phyloP scores from a whole-genome alignment of 1,140 invertebrate genomes.

The Drosophila varians region DNA sequence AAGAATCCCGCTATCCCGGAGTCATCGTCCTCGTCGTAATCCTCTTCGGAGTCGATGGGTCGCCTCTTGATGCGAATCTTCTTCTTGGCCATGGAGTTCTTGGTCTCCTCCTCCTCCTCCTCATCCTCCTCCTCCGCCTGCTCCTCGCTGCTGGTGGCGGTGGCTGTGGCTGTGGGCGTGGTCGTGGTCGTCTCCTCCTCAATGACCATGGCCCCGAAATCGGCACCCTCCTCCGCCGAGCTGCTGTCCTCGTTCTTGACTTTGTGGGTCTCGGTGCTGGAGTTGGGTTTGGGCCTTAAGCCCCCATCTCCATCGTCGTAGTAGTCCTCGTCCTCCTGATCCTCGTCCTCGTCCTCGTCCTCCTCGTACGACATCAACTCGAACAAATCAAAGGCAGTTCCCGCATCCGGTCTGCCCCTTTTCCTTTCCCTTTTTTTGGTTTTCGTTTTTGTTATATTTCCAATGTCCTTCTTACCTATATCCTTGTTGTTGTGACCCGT shows the following conservation, averaged over 20 bases:
- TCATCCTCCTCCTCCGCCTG: neutral
- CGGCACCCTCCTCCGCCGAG: conserved; percentile 70
- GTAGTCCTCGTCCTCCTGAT: conserved; percentile 26
- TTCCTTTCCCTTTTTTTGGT: conserved; percentile 16
- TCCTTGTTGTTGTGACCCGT: too few species aligned
- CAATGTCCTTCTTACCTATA: neutral
- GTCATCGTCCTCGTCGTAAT: conserved; percentile 50
- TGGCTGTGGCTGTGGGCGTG: neutral
- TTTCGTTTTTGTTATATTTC: neutral
- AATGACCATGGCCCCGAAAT: conserved; percentile 70
- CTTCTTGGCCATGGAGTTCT: conserved; percentile 63
- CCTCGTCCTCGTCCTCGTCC: conserved; percentile 44
- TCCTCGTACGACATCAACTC: conserved; percentile 50
- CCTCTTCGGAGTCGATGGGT: conserved; percentile 45
- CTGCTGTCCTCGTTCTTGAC: conserved; percentile 54
- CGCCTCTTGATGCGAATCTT: conserved; percentile 62
- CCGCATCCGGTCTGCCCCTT: neutral
- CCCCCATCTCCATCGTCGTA: conserved; percentile 14
- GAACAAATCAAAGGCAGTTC: conserved; percentile 50
- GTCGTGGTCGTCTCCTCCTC: conserved; percentile 17
- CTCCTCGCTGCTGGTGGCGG: neutral
- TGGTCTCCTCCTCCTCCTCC: conserved; percentile 12
- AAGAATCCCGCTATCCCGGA: conserved; percentile 64
- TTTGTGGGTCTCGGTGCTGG: conserved; percentile 3
- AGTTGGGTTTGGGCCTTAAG: neutral